Percentiles rank a stretch among this genome's conserved stretches.
phyloP scores from a whole-genome alignment of 2,113 vertebrate species.

The Rutilus rutilus region DNA sequence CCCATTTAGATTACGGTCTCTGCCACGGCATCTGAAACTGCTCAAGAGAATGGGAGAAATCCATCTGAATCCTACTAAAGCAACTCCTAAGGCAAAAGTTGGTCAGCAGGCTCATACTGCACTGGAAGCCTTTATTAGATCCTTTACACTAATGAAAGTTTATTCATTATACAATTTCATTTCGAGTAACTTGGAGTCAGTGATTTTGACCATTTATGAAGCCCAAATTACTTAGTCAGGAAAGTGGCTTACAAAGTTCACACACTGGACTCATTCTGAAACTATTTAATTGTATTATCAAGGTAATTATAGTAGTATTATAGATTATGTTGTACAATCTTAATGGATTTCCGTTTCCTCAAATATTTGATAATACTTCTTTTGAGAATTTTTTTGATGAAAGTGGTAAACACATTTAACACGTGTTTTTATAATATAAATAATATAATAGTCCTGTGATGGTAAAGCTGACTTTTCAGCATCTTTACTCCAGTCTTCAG shows the following conservation, averaged over 20 bases:
- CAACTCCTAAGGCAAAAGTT: neutral
- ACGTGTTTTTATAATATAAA: too few species aligned
- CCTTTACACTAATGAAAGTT: neutral
- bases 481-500: neutral
- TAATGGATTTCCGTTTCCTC: neutral
- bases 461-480: neutral
- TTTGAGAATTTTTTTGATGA: neutral
- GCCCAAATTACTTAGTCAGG: neutral
- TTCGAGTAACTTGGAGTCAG: neutral
- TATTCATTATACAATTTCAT: neutral
- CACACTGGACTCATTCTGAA: too few species aligned
- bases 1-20: neutral
- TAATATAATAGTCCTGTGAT: neutral
- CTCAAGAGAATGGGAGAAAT: neutral
- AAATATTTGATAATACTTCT: neutral
- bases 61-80: neutral
- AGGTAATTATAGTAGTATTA: neutral
- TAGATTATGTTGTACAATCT: neutral
- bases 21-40: neutral
- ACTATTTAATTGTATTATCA: constrained; percentile 26
- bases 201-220: constrained; percentile 1
- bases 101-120: neutral
- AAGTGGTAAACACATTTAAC: too few species aligned
- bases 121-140: neutral
- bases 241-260: too few species aligned